Evolutionary conservation across 2,113 vertebrate genomes (phyloP), one percentile per base, ranked within the genome.

Genomic region (Corythornis vintsioides): DNA sequence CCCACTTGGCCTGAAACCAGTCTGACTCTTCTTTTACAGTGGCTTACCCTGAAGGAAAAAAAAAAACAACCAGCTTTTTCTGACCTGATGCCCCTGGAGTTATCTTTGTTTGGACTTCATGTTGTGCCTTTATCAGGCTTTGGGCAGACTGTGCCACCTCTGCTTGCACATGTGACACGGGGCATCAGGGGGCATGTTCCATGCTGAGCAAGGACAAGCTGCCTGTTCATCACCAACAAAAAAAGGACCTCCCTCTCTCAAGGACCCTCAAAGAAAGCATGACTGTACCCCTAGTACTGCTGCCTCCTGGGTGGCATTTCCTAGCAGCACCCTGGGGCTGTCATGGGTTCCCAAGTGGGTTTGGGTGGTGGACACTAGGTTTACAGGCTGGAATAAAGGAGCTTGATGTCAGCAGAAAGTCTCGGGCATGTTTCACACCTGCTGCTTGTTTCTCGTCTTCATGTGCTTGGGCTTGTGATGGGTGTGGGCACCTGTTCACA

Each of bases 21-120:
- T 3, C 48, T 17, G 35, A 21, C 40, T 94, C 57, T 78, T 61
- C 55, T 84, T 90, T 88, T 11, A 33, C 66, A 22, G 1, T 4
- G 26, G 74, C 19, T 95, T 47, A 50, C 7, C 42, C 57, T 3
- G 3, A 69, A 74, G 45, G 14, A 21, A 60, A 57, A 31, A 12
- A 20, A 60, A 57, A n/a, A 25, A 2, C 4, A 2, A 16, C 0
- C 24, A 71, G 18, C 5, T 24, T 74, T 83, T 64, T 26, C 76
- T 90, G 82, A 50, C 78, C 83, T 7, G 15, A 4, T 78, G 74
- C 5, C 64, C 72, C 63, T 2, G 0, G 66, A 53, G 76, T 28
- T 61, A 33, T 78, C 82, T 93, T 74, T 94, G 93, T 88, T 72
- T 53, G 77, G 80, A 6, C 18, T 52, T 82, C 79, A 67, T 78